Base-by-base conservation (phyloP, 2,797 vertebrate genomes). In the Urophycis tenuis region DNA sequence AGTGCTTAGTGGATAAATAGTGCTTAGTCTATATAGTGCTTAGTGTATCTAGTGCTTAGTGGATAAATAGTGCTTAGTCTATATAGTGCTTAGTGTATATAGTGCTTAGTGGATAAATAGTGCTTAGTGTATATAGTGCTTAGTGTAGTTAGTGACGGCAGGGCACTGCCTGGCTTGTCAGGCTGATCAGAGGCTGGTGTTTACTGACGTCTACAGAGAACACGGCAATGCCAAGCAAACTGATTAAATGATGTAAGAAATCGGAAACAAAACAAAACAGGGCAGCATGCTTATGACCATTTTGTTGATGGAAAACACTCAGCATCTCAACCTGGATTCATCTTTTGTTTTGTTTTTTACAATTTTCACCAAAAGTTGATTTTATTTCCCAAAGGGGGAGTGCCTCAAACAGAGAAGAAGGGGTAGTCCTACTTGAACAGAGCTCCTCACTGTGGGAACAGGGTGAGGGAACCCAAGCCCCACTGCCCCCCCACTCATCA, bases 401-500 rank as follows among this genome's bases (percentile, higher is more conserved):
- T 53, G 17, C 19, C 19, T 53, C 45, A 53, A 22, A 53, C 45
- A 22, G 45, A 53, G 19, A 53, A 7, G 22, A 19, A 53, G 12
- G 19, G 45, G 45, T 53, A 19, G 45, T 22, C 45, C 45, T 53
- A 53, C 45, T 53, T 11, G 3, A 25, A 74, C 17, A 3, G 64
- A 71, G 64, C 78, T 83, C 70, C 69, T 72, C 74, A 29, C 71
- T 83, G 76, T 33, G 36, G 85, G n/a, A n/a, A n/a, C 45, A 72
- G 76, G 81, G 85, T 82, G 81, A 19, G 19, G 72, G 73, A 84
- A 22, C 77, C 76, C 78, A 85, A 89, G 78, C 82, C 85, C 80
- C 87, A 81, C 73, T 88, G 83, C 78, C 85, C 86, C 85, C 84
- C 85, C 85, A 88, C 88, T 82, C 86, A 79, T 81, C 81, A 73